Conservation (phyloP, 2,888 invertebrate species). For the Amphipoea oculea region DNA sequence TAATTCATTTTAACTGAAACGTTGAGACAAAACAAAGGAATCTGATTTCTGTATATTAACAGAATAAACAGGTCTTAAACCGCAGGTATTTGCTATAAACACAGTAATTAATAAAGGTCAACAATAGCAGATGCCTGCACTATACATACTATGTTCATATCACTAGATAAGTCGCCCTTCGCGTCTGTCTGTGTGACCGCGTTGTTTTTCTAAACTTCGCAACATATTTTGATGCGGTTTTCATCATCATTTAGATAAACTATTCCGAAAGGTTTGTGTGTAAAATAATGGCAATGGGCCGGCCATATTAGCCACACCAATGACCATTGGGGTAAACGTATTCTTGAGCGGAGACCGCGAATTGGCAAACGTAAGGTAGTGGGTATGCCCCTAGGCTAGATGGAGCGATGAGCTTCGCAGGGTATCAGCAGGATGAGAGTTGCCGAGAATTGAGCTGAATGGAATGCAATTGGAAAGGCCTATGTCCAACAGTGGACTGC, state of each 20-base stretch:
- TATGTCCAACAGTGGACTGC: neutral
- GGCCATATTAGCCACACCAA: neutral
- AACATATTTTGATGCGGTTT: neutral
- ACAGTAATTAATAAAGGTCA: slow-evolving; percentile 32
- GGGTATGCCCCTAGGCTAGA: no score
- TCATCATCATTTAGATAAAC: neutral
- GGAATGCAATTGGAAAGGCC: neutral
- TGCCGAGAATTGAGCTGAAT: neutral
- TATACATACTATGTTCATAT: neutral
- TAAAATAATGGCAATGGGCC: neutral
- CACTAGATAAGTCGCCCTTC: neutral
- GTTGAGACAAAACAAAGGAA: neutral
- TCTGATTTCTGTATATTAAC: neutral
- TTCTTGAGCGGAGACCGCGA: neutral
- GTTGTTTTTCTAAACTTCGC: no score
- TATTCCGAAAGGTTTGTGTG: neutral
- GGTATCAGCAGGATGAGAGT: no score
- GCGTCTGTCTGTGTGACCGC: neutral
- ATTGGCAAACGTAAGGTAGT: neutral
- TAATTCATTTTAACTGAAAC: neutral
- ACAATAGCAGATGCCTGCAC: neutral
- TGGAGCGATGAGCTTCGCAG: no score
- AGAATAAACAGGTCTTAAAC: no score
- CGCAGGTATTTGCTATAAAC: neutral
- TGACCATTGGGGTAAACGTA: neutral